Evolutionary conservation across 1,140 invertebrate genomes (phyloP), one percentile per base, ranked within the genome.

Genomic region (Rhagoletis pomonella): DNA sequence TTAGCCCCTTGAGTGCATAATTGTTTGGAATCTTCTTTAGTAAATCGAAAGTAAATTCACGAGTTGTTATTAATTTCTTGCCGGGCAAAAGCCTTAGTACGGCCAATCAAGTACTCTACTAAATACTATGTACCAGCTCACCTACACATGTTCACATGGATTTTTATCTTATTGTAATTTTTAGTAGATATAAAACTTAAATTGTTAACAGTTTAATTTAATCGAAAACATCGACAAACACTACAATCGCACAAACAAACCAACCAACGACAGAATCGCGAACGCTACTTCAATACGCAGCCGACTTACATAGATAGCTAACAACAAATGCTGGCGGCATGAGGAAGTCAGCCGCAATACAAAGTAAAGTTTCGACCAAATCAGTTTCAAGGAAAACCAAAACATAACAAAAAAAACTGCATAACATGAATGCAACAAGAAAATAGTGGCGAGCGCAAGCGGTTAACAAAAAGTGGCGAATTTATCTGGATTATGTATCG

Each of bases 171-270:
- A 73, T 73, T 47, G 17, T 29, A 29, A 29, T 29, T 29, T 73
- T 47, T 73, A 17, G 17, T 12, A 47, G 67, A 73, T 73, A 73
- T 44, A 73, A 73, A 73, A 47, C 67, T 44, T 73, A 47, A 73
- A 73, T 73, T 73, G 67, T 73, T 73, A 73, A 73, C 67, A 73
- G 67, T 73, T 73, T 73, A 73, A 73, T 73, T 73, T 73, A 73
- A 73, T 73, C 67, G 67, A 73, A 73, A 44, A 44, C 67, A 73
- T 73, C 44, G 67, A 9, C 39, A 73, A 73, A 73, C 67, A 44
- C 42, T 44, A n/a, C 67, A 73, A 29, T 29, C 17, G 4, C 0
- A 65, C 4, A 19, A 29, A 29, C 64, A 65, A 62, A 12, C 4
- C 17, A 4, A 62, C 60, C 10, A 62, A 62, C 60, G 2, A 62